Evolutionary conservation across 2,113 vertebrate genomes (phyloP).

Genomic region (Pseudorectes ferrugineus): DNA sequence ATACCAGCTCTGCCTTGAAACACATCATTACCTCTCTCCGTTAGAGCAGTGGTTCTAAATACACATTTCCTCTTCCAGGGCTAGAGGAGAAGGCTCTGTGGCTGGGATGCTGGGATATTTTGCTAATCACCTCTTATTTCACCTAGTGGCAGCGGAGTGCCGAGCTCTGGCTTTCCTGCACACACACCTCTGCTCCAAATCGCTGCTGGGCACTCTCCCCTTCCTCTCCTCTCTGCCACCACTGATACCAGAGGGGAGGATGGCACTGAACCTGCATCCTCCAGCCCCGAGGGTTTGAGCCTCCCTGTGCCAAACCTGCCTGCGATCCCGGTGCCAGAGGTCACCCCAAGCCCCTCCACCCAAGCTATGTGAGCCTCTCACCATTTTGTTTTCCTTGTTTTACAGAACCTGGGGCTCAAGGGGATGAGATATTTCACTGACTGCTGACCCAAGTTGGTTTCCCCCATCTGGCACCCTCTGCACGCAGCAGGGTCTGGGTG

Average conservation of each 20-base stretch:
- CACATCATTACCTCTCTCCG: slow-evolving; percentile 42
- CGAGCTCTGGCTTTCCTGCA: not conserved
- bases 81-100: not conserved
- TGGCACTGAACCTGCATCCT: not conserved
- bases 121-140: not conserved
- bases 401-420: not conserved
- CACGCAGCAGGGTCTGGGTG: not conserved
- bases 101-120: not conserved
- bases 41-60: slow-evolving; percentile 5
- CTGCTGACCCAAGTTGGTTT: not conserved
- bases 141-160: not conserved
- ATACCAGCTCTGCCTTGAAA: slow-evolving; percentile 45
- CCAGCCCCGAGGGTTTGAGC: not conserved
- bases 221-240: not conserved
- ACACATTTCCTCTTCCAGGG: not conserved
- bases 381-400: not conserved
- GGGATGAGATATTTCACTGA: not conserved
- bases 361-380: not conserved
- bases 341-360: not conserved
- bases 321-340: rapidly evolving
- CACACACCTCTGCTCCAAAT: not conserved
- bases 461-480: not conserved
- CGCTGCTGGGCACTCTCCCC: not conserved
- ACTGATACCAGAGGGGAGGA: rapidly evolving
- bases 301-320: not conserved